Conservation (phyloP, 2,797 vertebrate genomes). For the Myripristis murdjan region DNA sequence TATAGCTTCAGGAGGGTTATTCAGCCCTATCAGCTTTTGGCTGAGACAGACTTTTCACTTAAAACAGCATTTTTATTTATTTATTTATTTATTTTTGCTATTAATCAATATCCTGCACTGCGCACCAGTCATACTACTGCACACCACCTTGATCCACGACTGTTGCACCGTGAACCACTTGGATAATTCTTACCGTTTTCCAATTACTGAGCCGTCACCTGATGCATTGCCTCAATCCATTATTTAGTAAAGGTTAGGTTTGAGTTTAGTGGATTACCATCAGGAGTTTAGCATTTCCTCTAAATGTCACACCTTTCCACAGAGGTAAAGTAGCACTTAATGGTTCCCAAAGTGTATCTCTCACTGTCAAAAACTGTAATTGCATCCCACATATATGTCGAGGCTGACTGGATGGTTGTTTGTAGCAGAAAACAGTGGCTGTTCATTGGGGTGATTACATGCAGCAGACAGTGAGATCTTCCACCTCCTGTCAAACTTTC, state of each 20-base stretch:
- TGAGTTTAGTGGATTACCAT: conserved; percentile 59
- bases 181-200: conserved; percentile 30
- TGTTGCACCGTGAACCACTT: background rate
- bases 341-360: conserved; percentile 36
- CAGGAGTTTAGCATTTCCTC: conserved; percentile 47
- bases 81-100: background rate
- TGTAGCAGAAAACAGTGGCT: conserved; percentile 1
- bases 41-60: background rate
- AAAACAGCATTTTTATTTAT: background rate
- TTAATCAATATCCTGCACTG: conserved; percentile 1
- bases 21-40: conserved; percentile 12
- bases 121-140: background rate
- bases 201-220: conserved; percentile 49
- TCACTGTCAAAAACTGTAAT: conserved; percentile 38
- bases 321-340: conserved; percentile 54
- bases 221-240: conserved; percentile 44
- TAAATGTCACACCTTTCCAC: conserved; percentile 74
- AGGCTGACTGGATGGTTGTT: conserved; percentile 20
- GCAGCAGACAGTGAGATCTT: background rate
- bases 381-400: background rate
- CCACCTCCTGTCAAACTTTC: background rate
- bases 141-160: background rate
- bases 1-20: conserved; percentile 4
- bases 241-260: conserved; percentile 70
- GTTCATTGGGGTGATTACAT: background rate